Evolutionary conservation across 2,113 vertebrate genomes (phyloP).

Genomic region (Tylochromis polylepis): DNA sequence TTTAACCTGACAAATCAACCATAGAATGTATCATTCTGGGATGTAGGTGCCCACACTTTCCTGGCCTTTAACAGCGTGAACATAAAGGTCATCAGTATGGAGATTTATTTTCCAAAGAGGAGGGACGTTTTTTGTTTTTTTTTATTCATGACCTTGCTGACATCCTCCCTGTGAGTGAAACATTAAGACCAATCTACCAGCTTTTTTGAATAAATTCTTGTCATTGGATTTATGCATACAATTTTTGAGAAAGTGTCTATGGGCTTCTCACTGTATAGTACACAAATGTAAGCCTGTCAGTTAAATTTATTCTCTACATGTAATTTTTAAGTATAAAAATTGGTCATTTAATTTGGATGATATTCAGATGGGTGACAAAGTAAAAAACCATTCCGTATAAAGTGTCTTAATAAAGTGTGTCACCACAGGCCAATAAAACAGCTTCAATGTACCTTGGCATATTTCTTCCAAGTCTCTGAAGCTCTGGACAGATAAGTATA

Average conservation of each 20-base stretch:
- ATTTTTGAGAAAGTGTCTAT: not conserved
- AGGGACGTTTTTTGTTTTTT: constrained; percentile 15
- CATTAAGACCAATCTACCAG: constrained; percentile 7
- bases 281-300: not conserved
- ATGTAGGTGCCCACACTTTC: constrained; percentile 9
- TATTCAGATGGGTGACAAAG: not conserved
- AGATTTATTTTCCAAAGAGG: constrained; percentile 17
- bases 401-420: not conserved
- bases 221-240: not conserved
- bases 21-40: constrained; percentile 5
- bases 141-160: constrained; percentile 40
- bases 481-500: not conserved
- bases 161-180: not conserved
- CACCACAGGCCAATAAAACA: not conserved
- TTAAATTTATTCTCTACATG: not conserved
- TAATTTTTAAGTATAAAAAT: not conserved
- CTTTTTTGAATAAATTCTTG: not conserved
- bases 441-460: not conserved
- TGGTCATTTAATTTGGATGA: not conserved
- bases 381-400: not conserved
- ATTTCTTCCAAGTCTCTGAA: not conserved
- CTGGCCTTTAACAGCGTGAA: constrained; percentile 61
- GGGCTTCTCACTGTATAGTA: not conserved
- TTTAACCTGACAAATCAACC: not conserved
- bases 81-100: constrained; percentile 68